Percentiles rank a stretch among this genome's conserved stretches.
Evolutionary conservation across 1,140 invertebrate species (phyloP).

Genomic region (Formica selysi): DNA sequence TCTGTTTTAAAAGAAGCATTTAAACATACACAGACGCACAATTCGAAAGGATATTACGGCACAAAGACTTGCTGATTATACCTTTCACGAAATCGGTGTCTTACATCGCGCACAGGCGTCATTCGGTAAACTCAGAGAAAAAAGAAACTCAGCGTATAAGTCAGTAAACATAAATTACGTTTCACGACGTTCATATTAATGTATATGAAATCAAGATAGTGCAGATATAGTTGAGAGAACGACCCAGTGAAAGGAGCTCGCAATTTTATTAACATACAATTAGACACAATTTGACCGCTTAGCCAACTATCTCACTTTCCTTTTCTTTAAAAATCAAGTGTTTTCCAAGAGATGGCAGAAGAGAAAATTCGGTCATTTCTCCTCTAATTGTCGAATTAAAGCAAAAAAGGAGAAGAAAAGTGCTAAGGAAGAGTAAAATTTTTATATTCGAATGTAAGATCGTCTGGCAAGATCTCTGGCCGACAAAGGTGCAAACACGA

Average conservation of each 20-base stretch:
- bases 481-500: conserved; percentile 31
- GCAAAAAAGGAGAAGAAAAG: background rate
- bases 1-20: background rate
- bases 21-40: no score
- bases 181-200: conserved; percentile 15
- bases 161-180: conserved; percentile 56
- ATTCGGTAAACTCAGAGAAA: conserved; percentile 16
- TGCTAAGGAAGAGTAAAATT: background rate
- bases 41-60: background rate
- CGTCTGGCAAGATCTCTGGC: conserved; percentile 21
- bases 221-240: conserved; percentile 35
- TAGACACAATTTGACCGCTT: conserved; percentile 40
- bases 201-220: conserved; percentile 25
- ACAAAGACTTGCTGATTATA: background rate
- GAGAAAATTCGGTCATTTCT: background rate
- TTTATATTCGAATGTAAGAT: conserved; percentile 11
- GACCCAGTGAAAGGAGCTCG: conserved; percentile 65
- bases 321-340: conserved; percentile 12
- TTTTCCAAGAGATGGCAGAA: conserved; percentile 3
- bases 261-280: conserved; percentile 60
- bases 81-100: conserved; percentile 45
- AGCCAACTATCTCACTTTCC: conserved; percentile 29
- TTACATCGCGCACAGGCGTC: conserved; percentile 12
- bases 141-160: conserved; percentile 57
- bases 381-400: background rate